Conservation (phyloP, 2,797 vertebrate genomes). For the Ataeniobius toweri region DNA sequence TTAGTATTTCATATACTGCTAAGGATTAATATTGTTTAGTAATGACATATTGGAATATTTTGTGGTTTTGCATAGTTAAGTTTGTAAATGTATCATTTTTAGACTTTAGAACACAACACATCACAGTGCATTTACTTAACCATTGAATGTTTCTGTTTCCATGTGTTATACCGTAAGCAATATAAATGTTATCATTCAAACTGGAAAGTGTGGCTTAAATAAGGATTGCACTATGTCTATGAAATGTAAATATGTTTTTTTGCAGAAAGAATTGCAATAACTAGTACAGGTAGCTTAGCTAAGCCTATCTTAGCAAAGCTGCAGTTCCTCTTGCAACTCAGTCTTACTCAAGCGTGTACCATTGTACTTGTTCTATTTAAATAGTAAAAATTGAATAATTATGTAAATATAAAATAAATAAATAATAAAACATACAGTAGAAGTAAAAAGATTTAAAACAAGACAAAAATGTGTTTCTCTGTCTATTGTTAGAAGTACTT, state of each 20-base stretch:
- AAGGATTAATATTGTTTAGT: background rate
- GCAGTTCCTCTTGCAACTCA: background rate
- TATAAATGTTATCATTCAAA: background rate
- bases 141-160: background rate
- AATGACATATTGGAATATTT: background rate
- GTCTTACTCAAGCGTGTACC: background rate
- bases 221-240: background rate
- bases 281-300: background rate
- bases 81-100: background rate
- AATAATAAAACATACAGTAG: background rate
- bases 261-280: background rate
- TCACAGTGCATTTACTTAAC: background rate
- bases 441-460: background rate
- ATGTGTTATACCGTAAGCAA: background rate
- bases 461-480: background rate
- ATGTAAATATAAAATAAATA: background rate
- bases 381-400: background rate
- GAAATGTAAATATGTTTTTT: background rate
- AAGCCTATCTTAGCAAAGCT: background rate
- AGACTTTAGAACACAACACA: background rate
- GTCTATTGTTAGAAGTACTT: background rate
- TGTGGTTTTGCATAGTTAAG: background rate
- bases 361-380: background rate
- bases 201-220: background rate
- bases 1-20: no score